Evolutionary conservation across 2,113 vertebrate species (phyloP).

Genomic region (Epinephelus cyanopodus): DNA sequence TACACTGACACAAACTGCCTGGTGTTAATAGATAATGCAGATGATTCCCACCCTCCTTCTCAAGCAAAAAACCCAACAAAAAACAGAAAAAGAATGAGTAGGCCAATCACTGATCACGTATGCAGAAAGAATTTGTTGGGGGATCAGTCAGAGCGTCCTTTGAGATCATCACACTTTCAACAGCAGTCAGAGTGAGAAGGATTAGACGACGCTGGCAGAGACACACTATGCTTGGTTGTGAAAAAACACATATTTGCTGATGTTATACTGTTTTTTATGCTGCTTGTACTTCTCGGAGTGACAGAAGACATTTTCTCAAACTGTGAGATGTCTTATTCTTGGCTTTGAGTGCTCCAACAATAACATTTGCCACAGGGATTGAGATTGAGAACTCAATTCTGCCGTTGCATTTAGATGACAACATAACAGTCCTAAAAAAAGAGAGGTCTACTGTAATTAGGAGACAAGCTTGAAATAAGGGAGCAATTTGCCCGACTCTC

Average conservation of each 20-base stretch:
- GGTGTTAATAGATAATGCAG: constrained; percentile 14
- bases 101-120: constrained; percentile 20
- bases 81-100: not conserved
- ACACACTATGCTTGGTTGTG: not conserved
- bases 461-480: constrained; percentile 22
- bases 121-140: constrained; percentile 41
- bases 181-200: constrained; percentile 33
- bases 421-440: not conserved
- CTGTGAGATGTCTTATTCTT: not conserved
- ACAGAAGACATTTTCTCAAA: not conserved
- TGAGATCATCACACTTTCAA: constrained; percentile 41
- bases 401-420: constrained; percentile 8
- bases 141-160: constrained; percentile 42
- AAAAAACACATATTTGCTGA: not conserved
- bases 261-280: constrained; percentile 11
- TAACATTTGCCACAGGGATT: not conserved
- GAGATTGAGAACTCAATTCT: not conserved
- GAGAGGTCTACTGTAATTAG: constrained; percentile 23
- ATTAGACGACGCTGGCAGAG: constrained; percentile 18
- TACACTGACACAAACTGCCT: constrained; percentile 3
- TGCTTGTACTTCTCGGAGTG: constrained; percentile 5
- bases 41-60: constrained; percentile 7
- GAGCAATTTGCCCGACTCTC: constrained; percentile 35
- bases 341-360: constrained; percentile 2
- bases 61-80: not conserved